Base-by-base conservation (phyloP, 2,113 vertebrate genomes). In the Crotalus viridis region DNA sequence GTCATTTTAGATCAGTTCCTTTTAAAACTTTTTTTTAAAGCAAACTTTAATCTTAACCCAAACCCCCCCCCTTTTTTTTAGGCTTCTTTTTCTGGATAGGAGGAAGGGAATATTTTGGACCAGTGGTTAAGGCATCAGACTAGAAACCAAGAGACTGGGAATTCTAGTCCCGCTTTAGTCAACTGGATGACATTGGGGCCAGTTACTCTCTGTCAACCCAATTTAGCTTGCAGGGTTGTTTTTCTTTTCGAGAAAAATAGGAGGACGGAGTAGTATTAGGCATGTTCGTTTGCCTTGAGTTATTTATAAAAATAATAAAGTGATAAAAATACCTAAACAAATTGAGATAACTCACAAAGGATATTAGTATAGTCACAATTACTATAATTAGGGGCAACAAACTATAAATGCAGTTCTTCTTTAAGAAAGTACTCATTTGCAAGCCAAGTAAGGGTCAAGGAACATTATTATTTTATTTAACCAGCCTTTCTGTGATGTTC, bases 391-490 rank as follows among this genome's bases (percentile, higher is more conserved):
- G 88, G 94, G 95, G 90, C n/a, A 96, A 92, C 86, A 93, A 81
- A 81, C 28, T 94, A 81, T 93, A 95, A 96, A 94, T 52, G 88
- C 92, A 96, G 93, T 93, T 21, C 17, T 95, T 91, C 88, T 95
- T 90, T 95, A 94, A 96, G 93, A 94, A 97, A 92, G 48, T 19
- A 89, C 43, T 96, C 89, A 95, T 95, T 97, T 96, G 69, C 96
- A 97, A 97, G 96, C 48, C 94, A 85, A 85, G 26, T 0, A 93
- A 51, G 94, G 94, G 94, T 97, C 95, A 89, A 69, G 85, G 93
- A 95, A 95, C 94, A 94, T 96, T 56, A 55, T 95, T 96, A 94
- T 94, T 97, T 91, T 92, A 93, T 94, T 95, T 94, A 94, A 81
- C 33, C 17, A 81, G 74, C 7, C 33, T 81, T 81, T 81, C 17